Evolutionary conservation across 2,113 vertebrate genomes (phyloP).

Genomic region (Taxidea taxus): DNA sequence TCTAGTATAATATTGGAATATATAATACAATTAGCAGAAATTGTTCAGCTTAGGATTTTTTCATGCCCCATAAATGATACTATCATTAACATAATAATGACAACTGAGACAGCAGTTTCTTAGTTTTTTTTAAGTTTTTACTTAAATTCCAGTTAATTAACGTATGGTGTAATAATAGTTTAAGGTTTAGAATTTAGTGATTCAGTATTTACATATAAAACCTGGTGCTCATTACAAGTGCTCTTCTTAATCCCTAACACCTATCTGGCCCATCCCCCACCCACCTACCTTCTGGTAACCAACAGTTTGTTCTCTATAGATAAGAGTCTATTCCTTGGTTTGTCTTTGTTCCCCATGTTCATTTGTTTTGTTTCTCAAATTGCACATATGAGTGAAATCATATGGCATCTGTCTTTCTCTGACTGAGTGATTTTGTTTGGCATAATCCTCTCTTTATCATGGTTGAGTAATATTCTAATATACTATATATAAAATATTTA

Average conservation of each 20-base stretch:
- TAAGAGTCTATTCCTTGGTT: too few species aligned
- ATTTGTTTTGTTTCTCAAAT: too few species aligned
- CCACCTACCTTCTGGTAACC: too few species aligned
- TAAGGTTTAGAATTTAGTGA: not conserved
- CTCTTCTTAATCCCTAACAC: not conserved
- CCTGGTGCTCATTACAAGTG: not conserved
- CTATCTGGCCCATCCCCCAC: too few species aligned
- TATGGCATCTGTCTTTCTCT: too few species aligned
- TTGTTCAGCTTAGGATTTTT: not conserved
- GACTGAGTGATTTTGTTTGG: too few species aligned
- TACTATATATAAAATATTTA: too few species aligned
- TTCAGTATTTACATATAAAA: not conserved
- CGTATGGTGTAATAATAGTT: not conserved
- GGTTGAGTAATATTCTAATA: too few species aligned
- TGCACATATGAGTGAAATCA: too few species aligned
- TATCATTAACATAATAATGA: not conserved
- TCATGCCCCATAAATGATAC: not conserved
- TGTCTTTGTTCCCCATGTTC: too few species aligned
- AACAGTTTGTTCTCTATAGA: too few species aligned
- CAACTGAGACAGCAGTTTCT: not conserved
- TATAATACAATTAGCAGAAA: not conserved
- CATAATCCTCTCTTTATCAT: too few species aligned
- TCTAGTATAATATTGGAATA: not conserved
- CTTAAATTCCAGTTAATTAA: not conserved
- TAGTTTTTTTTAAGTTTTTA: not conserved